Evolutionary conservation across 2,797 vertebrate genomes (phyloP).

Genomic region (Falco cherrug): DNA sequence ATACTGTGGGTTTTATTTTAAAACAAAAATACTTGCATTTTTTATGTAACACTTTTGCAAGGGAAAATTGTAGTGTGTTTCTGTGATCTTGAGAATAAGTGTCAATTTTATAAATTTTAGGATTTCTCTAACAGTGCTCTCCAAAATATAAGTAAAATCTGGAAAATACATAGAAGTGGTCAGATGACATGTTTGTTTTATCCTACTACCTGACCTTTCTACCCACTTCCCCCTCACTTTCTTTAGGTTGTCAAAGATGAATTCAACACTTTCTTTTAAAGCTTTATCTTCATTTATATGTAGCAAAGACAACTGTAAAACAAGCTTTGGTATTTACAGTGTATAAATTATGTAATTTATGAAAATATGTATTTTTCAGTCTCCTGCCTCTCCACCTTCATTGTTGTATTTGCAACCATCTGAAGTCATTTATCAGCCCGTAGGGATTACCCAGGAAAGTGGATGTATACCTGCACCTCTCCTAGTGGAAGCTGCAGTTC

Average conservation of each 20-base stretch:
- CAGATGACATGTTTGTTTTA: neutral
- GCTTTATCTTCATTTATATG: neutral
- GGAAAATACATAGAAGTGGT: neutral
- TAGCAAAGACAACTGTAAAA: neutral
- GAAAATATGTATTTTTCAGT: constrained; percentile 56
- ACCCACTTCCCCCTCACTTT: neutral
- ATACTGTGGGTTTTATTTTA: neutral
- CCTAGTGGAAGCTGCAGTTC: constrained; percentile 76
- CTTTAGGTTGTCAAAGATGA: neutral
- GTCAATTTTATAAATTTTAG: neutral
- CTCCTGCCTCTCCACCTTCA: constrained; percentile 73
- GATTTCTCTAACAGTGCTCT: neutral
- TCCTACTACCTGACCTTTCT: neutral
- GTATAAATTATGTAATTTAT: neutral
- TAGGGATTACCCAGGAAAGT: constrained; percentile 76
- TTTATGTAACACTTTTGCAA: neutral
- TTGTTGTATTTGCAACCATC: constrained; percentile 77
- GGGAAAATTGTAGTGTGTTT: neutral
- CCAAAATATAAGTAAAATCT: neutral
- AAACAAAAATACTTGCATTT: neutral
- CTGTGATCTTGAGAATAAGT: neutral
- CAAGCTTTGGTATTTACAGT: neutral
- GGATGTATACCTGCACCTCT: constrained; percentile 71
- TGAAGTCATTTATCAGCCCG: constrained; percentile 78
- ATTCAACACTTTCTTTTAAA: neutral